These are phyloP conservation scores for Agrotis exclamationis DNA, from an alignment of 2,888 invertebrate species.

Conservation along the genomic window DNA sequence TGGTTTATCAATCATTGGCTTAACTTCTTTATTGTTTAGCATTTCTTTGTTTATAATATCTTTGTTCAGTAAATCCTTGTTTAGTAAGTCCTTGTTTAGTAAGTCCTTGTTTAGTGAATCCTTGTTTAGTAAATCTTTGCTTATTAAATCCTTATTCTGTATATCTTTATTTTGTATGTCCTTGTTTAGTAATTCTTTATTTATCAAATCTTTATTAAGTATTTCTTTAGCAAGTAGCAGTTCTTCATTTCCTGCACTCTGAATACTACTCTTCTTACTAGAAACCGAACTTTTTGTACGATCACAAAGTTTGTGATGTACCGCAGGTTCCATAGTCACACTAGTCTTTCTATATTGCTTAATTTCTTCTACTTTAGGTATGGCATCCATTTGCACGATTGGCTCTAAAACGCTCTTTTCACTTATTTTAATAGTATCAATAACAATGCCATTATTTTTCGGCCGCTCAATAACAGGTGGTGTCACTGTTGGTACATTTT, in stretches of 20 bases:
- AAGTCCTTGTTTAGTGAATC: constrained; percentile 36
- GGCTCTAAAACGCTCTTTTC: constrained; percentile 71
- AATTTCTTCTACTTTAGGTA: constrained; percentile 74
- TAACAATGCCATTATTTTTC: constrained; percentile 68
- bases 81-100: constrained; percentile 19
- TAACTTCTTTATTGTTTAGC: constrained; percentile 74
- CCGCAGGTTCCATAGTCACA: constrained; percentile 85
- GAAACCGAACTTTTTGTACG: constrained; percentile 85
- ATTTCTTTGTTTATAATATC: constrained; percentile 52
- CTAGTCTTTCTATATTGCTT: constrained; percentile 75
- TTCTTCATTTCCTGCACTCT: constrained; percentile 82
- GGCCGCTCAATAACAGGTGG: constrained; percentile 66
- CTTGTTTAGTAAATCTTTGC: constrained; percentile 26
- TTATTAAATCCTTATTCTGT: constrained; percentile 36
- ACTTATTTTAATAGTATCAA: constrained; percentile 72
- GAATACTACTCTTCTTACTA: constrained; percentile 85
- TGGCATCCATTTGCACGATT: constrained; percentile 69
- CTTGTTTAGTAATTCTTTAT: constrained; percentile 45
- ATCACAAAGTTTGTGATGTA: constrained; percentile 92
- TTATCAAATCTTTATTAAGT: constrained; percentile 47
- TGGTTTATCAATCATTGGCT: constrained; percentile 73
- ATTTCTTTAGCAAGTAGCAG: constrained; percentile 71
- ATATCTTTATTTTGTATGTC: constrained; percentile 45
- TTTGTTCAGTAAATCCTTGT: constrained; percentile 32
- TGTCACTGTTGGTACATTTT: constrained; percentile 60